Evolutionary conservation across 2,797 vertebrate species (phyloP).

Genomic region (Saxicola maurus): DNA sequence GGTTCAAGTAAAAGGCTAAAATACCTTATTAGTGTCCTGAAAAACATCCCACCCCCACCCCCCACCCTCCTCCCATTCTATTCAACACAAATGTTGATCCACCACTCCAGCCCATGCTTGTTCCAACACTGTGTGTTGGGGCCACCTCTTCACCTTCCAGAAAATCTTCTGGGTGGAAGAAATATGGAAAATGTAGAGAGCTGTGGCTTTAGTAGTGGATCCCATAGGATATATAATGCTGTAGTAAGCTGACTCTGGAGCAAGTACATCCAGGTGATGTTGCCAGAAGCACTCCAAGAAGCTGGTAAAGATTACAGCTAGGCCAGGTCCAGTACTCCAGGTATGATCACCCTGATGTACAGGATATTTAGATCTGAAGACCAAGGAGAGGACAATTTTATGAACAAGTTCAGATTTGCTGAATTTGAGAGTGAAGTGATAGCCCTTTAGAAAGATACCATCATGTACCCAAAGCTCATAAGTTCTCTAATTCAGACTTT

Average conservation of each 20-base stretch:
- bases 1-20: background rate
- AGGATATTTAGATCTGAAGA: background rate
- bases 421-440: background rate
- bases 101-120: background rate
- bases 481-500: background rate
- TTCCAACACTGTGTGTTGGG: background rate
- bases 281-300: background rate
- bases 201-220: background rate
- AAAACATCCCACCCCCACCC: background rate
- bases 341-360: background rate
- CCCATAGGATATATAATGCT: background rate
- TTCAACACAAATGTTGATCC: background rate
- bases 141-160: background rate
- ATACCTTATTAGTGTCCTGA: background rate
- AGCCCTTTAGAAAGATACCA: background rate
- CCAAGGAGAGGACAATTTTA: background rate
- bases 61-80: fast-evolving
- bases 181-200: background rate
- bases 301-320: background rate
- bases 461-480: background rate
- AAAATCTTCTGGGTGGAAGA: background rate
- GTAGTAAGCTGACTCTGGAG: background rate
- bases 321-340: background rate
- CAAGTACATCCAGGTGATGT: background rate
- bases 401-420: background rate